Conservation (phyloP, 2,797 vertebrate genomes). For the Enteromius afrohamiltoni region DNA sequence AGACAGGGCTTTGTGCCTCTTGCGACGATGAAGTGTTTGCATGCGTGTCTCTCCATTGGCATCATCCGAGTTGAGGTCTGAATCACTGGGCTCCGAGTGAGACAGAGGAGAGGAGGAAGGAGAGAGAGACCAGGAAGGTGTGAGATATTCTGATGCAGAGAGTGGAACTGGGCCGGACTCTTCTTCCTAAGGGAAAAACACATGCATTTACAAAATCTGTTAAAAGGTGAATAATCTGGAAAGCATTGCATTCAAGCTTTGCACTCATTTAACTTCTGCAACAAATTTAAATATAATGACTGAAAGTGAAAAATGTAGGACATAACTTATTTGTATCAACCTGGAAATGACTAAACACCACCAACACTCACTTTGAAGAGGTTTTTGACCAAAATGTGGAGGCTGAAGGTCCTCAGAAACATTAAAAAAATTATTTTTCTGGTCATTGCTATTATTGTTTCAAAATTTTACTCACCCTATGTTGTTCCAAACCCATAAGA, state of each 20-base stretch:
- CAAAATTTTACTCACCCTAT: neutral
- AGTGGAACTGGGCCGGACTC: constrained; percentile 56
- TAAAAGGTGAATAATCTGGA: constrained; percentile 12
- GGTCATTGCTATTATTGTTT: neutral
- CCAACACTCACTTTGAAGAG: neutral
- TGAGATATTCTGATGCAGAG: constrained; percentile 75
- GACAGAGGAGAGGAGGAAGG: constrained; percentile 80
- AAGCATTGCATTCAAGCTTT: neutral
- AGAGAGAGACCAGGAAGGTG: constrained; percentile 82
- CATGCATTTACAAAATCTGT: constrained; percentile 35
- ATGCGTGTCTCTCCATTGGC: constrained; percentile 69
- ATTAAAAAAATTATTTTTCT: neutral
- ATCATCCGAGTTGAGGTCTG: constrained; percentile 67
- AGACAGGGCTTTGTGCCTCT: constrained; percentile 65
- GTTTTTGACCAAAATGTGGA: neutral
- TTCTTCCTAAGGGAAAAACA: constrained; percentile 61
- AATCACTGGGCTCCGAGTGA: constrained; percentile 79
- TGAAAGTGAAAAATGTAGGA: neutral
- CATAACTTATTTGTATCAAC: neutral
- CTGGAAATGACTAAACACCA: neutral
- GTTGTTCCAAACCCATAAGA: neutral
- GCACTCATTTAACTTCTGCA: neutral
- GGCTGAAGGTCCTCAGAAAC: neutral
- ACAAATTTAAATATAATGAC: neutral
- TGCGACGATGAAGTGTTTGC: constrained; percentile 64